These are phyloP conservation scores for Hepsetus odoe DNA, from an alignment of 2,113 vertebrate species.

Conservation along the genomic window DNA sequence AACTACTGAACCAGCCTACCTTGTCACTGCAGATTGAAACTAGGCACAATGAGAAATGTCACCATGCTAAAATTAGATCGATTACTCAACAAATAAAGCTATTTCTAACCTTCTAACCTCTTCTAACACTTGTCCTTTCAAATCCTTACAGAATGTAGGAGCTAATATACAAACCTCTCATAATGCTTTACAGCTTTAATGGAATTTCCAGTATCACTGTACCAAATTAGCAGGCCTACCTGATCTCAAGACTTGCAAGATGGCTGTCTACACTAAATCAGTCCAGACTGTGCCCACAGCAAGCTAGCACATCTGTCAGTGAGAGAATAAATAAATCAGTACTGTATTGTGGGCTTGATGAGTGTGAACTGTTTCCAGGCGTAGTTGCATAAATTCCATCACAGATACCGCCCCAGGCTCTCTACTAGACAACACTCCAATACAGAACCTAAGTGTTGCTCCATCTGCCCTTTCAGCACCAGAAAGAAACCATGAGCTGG, in stretches of 20 bases:
- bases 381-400: constrained; percentile 64
- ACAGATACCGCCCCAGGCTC: constrained; percentile 57
- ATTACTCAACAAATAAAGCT: too few relatives aligned
- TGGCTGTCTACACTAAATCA: background rate
- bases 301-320: constrained; percentile 17
- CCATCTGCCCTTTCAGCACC: constrained; percentile 65
- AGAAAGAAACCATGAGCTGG: constrained; percentile 60
- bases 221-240: background rate
- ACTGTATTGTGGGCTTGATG: background rate
- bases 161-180: background rate
- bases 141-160: background rate
- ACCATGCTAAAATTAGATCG: too few relatives aligned
- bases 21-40: too few relatives aligned
- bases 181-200: background rate
- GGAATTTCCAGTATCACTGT: background rate
- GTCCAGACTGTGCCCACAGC: background rate
- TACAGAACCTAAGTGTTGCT: constrained; percentile 53
- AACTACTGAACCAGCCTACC: too few relatives aligned
- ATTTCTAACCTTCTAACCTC: too few relatives aligned
- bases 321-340: constrained; percentile 22
- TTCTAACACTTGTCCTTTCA: too few relatives aligned
- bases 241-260: background rate
- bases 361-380: constrained; percentile 26
- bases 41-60: too few relatives aligned
- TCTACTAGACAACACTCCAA: constrained; percentile 32